Conservation (phyloP, 2,888 invertebrate species). For the Neoitamus cyanurus region DNA sequence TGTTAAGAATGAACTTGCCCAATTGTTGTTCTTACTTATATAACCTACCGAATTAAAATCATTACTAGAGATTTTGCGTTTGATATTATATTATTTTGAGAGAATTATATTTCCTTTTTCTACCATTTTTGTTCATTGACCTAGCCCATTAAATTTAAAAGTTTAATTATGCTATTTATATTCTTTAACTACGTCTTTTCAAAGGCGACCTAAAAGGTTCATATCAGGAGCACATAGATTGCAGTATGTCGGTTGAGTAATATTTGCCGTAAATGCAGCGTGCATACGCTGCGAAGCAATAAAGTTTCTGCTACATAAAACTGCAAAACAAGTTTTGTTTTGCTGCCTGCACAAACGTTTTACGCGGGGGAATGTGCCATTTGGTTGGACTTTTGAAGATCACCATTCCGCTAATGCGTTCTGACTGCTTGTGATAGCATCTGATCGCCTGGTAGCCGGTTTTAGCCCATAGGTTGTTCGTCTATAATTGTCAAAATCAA, state of each 20-base stretch:
- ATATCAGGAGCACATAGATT: background rate
- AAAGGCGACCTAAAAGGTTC: no score
- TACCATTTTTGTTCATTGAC: no score
- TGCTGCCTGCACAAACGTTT: background rate
- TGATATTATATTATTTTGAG: no score
- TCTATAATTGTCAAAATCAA: no score
- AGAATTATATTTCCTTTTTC: no score
- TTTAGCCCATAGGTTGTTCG: background rate
- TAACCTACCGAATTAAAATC: no score
- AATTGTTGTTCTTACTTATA: no score
- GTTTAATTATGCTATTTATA: no score
- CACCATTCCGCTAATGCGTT: background rate
- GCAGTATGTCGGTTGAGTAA: background rate
- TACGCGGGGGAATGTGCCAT: background rate
- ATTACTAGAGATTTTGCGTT: no score
- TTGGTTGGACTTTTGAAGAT: background rate
- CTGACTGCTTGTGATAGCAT: background rate
- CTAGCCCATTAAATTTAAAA: no score
- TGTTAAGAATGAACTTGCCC: no score
- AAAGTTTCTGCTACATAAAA: background rate
- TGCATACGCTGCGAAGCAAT: background rate
- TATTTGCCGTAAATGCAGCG: background rate
- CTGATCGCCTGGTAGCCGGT: background rate
- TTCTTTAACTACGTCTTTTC: no score
- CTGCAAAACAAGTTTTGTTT: background rate